Conservation (phyloP, 2,888 invertebrate species). For the Philereme transversata region DNA sequence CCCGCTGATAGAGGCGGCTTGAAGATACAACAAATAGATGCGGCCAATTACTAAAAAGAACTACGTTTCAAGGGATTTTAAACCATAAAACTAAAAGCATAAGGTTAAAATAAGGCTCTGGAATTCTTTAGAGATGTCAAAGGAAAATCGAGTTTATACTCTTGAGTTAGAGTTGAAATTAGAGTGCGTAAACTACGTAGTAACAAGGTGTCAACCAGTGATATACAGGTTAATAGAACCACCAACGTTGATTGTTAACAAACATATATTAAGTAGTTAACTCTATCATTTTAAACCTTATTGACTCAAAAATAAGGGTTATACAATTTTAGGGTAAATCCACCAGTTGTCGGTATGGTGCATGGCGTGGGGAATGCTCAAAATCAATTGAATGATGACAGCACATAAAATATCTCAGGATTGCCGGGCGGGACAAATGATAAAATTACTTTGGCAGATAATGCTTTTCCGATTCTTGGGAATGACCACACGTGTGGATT, state of each 20-base stretch:
- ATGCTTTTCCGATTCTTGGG: slow-evolving; percentile 43
- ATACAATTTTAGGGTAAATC: slow-evolving; percentile 23
- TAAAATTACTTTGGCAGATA: slow-evolving; percentile 42
- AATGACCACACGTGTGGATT: slow-evolving; percentile 46
- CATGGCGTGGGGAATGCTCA: slow-evolving; percentile 45
- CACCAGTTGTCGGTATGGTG: slow-evolving; percentile 19
- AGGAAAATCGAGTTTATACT: slow-evolving; percentile 14
- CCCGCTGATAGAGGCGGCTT: slow-evolving; percentile 59
- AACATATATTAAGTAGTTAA: slow-evolving; percentile 23
- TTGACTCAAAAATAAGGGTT: slow-evolving; percentile 29
- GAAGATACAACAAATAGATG: slow-evolving; percentile 43
- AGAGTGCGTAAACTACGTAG: slow-evolving; percentile 19
- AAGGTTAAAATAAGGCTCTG: neutral
- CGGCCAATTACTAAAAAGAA: slow-evolving; percentile 20
- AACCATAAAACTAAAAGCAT: slow-evolving; percentile 13
- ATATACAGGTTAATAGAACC: slow-evolving; percentile 68
- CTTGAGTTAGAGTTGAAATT: slow-evolving; percentile 23
- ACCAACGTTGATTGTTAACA: slow-evolving; percentile 57
- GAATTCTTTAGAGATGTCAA: neutral
- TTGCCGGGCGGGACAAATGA: slow-evolving; percentile 40
- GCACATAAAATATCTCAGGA: slow-evolving; percentile 51
- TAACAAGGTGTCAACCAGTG: slow-evolving; percentile 69
- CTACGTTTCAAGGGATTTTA: slow-evolving; percentile 6
- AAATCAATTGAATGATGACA: slow-evolving; percentile 62
- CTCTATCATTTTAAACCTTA: slow-evolving; percentile 42